Evolutionary conservation across 2,888 invertebrate genomes (phyloP).

Genomic region (Ctena decussata): DNA sequence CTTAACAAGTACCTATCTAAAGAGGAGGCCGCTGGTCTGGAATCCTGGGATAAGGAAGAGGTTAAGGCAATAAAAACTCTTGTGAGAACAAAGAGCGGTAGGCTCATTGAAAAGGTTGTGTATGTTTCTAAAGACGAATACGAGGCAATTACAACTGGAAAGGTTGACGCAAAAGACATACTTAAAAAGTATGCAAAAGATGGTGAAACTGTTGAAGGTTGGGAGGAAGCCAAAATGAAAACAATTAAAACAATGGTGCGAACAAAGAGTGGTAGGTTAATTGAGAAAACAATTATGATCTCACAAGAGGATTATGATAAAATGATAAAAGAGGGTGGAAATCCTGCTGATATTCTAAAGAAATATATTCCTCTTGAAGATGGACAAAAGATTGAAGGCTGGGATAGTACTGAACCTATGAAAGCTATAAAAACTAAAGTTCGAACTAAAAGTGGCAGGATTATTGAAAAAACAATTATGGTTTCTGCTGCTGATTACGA

Average conservation of each 20-base stretch:
- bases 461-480: slow-evolving; percentile 85
- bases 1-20: slow-evolving; percentile 83
- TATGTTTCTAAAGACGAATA: slow-evolving; percentile 86
- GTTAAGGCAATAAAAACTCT: slow-evolving; percentile 85
- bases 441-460: slow-evolving; percentile 86
- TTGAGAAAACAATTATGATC: slow-evolving; percentile 85
- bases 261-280: slow-evolving; percentile 85
- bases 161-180: slow-evolving; percentile 79
- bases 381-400: slow-evolving; percentile 83
- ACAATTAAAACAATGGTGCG: slow-evolving; percentile 85
- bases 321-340: slow-evolving; percentile 82
- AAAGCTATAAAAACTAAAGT: slow-evolving; percentile 84
- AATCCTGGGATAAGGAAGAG: slow-evolving; percentile 86
- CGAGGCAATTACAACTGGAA: slow-evolving; percentile 83
- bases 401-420: slow-evolving; percentile 85
- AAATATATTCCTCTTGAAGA: slow-evolving; percentile 84
- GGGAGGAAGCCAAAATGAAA: slow-evolving; percentile 86
- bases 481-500: slow-evolving; percentile 86
- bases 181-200: slow-evolving; percentile 82
- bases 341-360: slow-evolving; percentile 82
- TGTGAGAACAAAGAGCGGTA: slow-evolving; percentile 85
- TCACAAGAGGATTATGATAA: slow-evolving; percentile 85
- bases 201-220: slow-evolving; percentile 84
- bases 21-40: slow-evolving; percentile 82
- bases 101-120: slow-evolving; percentile 83